Percentiles rank a stretch among this genome's conserved stretches.
Conservation (phyloP, 2,888 invertebrate species). For the Acronicta leporina region DNA sequence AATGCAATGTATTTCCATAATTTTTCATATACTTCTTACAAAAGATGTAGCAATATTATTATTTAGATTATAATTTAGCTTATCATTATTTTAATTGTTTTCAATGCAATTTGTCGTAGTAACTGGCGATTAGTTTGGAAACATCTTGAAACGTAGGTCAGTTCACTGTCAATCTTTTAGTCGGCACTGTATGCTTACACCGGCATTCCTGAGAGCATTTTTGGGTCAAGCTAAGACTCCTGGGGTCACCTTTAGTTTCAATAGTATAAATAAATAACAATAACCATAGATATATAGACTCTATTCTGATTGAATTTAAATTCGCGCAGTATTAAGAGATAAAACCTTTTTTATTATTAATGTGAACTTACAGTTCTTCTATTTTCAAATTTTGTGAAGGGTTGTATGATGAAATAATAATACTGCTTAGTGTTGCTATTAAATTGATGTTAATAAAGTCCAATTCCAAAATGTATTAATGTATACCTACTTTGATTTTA, state of each 20-base stretch:
- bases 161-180: slow-evolving; percentile 49
- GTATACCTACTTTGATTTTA: slow-evolving; percentile 46
- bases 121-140: slow-evolving; percentile 17
- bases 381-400: slow-evolving; percentile 7
- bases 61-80: slow-evolving; percentile 56
- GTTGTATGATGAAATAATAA: slow-evolving; percentile 21
- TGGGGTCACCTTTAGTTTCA: slow-evolving; percentile 54
- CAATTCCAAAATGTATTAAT: slow-evolving; percentile 54
- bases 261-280: slow-evolving; percentile 50
- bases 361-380: slow-evolving; percentile 6
- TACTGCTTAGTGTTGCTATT: slow-evolving; percentile 52
- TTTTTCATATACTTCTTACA: slow-evolving; percentile 44
- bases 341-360: slow-evolving; percentile 9
- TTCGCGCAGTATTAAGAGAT: slow-evolving; percentile 47
- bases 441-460: slow-evolving; percentile 39
- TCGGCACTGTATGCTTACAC: slow-evolving; percentile 66
- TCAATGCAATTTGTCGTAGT: slow-evolving; percentile 42
- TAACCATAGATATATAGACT: slow-evolving; percentile 64
- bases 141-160: slow-evolving; percentile 49
- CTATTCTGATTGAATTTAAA: slow-evolving; percentile 53
- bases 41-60: slow-evolving; percentile 61
- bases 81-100: slow-evolving; percentile 48
- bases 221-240: slow-evolving; percentile 65
- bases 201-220: slow-evolving; percentile 76
- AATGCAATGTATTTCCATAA: slow-evolving; percentile 35